Base-by-base conservation (phyloP, 2,113 vertebrate species). In the Chunga burmeisteri region DNA sequence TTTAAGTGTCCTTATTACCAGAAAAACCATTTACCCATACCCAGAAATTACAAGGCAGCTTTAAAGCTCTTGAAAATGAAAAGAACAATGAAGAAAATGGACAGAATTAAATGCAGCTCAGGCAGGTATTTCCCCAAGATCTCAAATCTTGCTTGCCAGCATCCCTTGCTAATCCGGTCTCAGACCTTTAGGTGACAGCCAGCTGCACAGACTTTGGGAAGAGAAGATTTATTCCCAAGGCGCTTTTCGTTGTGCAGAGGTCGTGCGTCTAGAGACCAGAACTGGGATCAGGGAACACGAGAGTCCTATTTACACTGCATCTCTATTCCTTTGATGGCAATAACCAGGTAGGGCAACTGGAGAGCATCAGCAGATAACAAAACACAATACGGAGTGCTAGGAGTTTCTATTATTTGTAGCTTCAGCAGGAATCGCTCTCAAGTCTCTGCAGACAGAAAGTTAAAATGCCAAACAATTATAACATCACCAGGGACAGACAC, bases 381-480 rank as follows among this genome's bases (percentile, higher is more conserved):
- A 87, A 16, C 46, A 23, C 56, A 49, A 11, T 8, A 29, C 1
- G 13, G 65, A 70, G 53, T 12, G 29, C 36, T 55, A 40, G 15
- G 72, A 36, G 59, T 84, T 81, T 61, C 63, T 71, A 16, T 59
- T 25, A 46, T 49, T 88, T 66, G 40, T 49, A 32, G 16, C 36
- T 88, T 78, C 80, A 93, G 88, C 75, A 90, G 53, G 36, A 95
- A 61, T 66, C 38, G 75, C 91, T 92, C 80, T 86, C 72, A 44
- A 62, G 55, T 63, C 56, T 87, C 84, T 61, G 44, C 18, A 90
- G 78, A 36, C 66, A 91, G 78, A 84, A 91, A 89, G 70, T 77
- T 89, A 85, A 91, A 94, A 91, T 85, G 87, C 89, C 91, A 89
- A 84, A 92, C 38, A 67, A 63, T 89, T 85, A 74, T 38, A 88